Conservation (phyloP, 2,888 invertebrate species). For the Morpho helenor region DNA sequence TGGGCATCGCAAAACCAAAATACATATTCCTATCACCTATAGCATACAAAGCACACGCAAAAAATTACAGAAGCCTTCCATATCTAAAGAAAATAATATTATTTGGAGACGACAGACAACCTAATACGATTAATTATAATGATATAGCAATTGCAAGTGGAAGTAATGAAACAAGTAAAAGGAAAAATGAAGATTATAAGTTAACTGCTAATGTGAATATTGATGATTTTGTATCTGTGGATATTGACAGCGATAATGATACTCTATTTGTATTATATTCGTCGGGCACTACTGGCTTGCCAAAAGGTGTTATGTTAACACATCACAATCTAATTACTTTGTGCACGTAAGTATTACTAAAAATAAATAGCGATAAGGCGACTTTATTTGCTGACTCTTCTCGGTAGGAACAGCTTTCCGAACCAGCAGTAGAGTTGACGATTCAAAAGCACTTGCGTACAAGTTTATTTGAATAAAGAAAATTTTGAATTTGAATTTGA, state of each 20-base stretch:
- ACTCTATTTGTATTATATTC: constrained; percentile 53
- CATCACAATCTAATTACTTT: constrained; percentile 47
- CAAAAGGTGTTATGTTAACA: constrained; percentile 60
- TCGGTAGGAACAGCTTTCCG: no score
- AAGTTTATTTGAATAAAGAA: no score
- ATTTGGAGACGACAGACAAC: constrained; percentile 39
- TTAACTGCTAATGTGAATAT: background rate
- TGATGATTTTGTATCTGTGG: constrained; percentile 43
- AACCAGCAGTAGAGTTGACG: no score
- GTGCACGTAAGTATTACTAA: constrained; percentile 40
- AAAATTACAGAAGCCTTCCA: constrained; percentile 33
- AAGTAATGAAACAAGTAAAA: background rate
- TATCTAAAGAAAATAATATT: constrained; percentile 45
- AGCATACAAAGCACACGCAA: constrained; percentile 40
- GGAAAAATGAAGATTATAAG: background rate
- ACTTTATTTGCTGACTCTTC: no score
- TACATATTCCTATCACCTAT: constrained; percentile 49
- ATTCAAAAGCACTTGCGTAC: no score
- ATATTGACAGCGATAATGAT: constrained; percentile 47
- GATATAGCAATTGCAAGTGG: constrained; percentile 34
- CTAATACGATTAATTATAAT: constrained; percentile 38
- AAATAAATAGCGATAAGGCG: no score
- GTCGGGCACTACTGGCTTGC: constrained; percentile 62
- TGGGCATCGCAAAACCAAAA: constrained; percentile 54
- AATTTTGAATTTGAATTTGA: no score